Percentiles rank a stretch among this genome's conserved stretches.
These are phyloP conservation scores for Orycteropus afer DNA, from an alignment of 2,113 vertebrate genomes.

Conservation along the genomic window DNA sequence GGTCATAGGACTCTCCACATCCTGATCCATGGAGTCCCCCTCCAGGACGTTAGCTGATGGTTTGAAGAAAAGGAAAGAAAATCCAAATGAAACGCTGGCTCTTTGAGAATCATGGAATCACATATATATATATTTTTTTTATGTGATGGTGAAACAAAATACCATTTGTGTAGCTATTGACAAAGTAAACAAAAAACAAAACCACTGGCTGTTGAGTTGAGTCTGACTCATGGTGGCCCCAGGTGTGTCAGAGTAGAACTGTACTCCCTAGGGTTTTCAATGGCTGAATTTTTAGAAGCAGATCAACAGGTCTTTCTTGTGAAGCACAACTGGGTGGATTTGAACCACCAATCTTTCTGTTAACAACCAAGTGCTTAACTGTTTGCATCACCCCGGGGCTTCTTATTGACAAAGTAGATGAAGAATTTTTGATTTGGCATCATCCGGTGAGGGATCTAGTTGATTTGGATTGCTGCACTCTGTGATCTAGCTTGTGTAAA, in stretches of 20 bases:
- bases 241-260: not conserved
- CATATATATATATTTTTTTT: not conserved
- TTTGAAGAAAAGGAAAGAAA: slow-evolving; percentile 80
- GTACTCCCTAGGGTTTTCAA: not conserved
- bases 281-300: not conserved
- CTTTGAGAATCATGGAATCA: not conserved
- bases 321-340: not conserved
- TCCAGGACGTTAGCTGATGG: slow-evolving; percentile 90
- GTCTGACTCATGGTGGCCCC: not conserved
- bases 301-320: not conserved
- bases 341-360: not conserved
- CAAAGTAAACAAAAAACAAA: not conserved
- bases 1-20: slow-evolving; percentile 96
- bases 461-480: not conserved
- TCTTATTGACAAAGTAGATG: not conserved
- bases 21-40: slow-evolving; percentile 96
- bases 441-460: not conserved
- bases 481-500: not conserved
- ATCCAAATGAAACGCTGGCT: not conserved
- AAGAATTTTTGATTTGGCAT: not conserved
- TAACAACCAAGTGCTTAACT: not conserved
- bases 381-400: not conserved
- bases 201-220: not conserved
- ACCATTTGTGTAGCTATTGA: too few relatives aligned
- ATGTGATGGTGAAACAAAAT: not conserved